Evolutionary conservation across 2,888 invertebrate genomes (phyloP), one percentile per base, ranked within the genome.

Genomic region (Oscheius sp.): DNA sequence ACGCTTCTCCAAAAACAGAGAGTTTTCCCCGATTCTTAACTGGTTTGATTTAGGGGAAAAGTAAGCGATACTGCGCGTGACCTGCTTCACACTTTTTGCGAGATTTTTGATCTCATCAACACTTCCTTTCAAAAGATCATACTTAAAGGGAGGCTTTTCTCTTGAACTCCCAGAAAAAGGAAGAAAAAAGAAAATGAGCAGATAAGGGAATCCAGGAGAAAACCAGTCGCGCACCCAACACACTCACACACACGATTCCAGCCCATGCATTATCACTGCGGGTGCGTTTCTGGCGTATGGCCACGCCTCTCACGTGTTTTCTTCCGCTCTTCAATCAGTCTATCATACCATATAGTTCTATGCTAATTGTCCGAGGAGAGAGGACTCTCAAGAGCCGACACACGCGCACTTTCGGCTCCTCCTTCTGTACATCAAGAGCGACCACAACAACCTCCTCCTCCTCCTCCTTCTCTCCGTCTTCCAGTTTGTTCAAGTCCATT

Each of bases 211-310:
- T n/a, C n/a, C n/a, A n/a, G n/a, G n/a, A n/a, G n/a, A n/a, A n/a
- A n/a, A 55, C 55, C 34, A 34, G 55, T 55, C 55, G 55, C 55
- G 55, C 55, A 55, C 55, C 34, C 20, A 29, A 55, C 55, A 55
- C 55, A 55, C 55, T 48, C 48, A 52, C 52, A 15, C 52, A 52
- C 33, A 55, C 55, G n/a, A 55, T 55, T 55, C 55, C 48, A 48
- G 48, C 48, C 48, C 48, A 33, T 55, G 55, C 61, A 61, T 61
- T 61, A 61, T 61, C 61, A 61, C 61, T 61, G 42, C 61, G 42
- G 42, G 45, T 55, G 55, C 55, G 33, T 33, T 15, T 45, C n/a
- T 34, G 34, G 20, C 33, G 12, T 25, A 15, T 31, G n/a, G 23
- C 55, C 55, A 55, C 55, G 55, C 55, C 55, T 55, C 55, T 55